phyloP scores from a whole-genome alignment of 2,888 invertebrate species.

The Synergus japonicus region DNA sequence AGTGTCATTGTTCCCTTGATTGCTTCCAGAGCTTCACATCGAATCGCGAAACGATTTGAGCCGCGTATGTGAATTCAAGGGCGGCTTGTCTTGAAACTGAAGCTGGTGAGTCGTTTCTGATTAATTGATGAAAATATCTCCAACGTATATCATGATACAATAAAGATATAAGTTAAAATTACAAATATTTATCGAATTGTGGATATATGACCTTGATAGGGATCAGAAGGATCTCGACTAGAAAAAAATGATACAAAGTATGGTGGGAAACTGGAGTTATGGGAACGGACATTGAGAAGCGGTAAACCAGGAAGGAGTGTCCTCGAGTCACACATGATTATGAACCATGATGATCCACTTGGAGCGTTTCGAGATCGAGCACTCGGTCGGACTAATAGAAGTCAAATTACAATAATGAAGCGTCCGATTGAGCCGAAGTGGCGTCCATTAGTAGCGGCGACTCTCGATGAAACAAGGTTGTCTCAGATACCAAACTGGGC shows the following conservation, averaged over 20 bases:
- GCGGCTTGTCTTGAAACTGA: not conserved
- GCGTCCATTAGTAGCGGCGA: conserved; percentile 69
- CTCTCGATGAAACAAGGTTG: conserved; percentile 57
- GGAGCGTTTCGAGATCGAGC: conserved; percentile 48
- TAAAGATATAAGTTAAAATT: no score
- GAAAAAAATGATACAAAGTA: not conserved
- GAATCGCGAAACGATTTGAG: not conserved
- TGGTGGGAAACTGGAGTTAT: conserved; percentile 1
- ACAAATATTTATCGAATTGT: no score
- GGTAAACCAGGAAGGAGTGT: conserved; percentile 40
- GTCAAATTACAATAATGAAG: conserved; percentile 72
- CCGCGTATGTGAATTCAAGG: not conserved
- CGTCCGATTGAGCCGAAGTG: conserved; percentile 62
- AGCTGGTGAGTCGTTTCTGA: not conserved
- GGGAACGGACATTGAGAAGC: conserved; percentile 28
- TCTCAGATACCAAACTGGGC: conserved; percentile 55
- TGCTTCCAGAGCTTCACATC: conserved; percentile 56
- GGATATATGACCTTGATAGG: no score
- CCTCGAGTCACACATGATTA: conserved; percentile 54
- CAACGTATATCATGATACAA: not conserved
- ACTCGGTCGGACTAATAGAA: conserved; percentile 61
- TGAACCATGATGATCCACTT: conserved; percentile 58
- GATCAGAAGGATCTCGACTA: not conserved
- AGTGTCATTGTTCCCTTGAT: conserved; percentile 70
- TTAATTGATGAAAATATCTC: not conserved